Conservation (phyloP, 1,140 invertebrate species). For the Drosophila suzukii region DNA sequence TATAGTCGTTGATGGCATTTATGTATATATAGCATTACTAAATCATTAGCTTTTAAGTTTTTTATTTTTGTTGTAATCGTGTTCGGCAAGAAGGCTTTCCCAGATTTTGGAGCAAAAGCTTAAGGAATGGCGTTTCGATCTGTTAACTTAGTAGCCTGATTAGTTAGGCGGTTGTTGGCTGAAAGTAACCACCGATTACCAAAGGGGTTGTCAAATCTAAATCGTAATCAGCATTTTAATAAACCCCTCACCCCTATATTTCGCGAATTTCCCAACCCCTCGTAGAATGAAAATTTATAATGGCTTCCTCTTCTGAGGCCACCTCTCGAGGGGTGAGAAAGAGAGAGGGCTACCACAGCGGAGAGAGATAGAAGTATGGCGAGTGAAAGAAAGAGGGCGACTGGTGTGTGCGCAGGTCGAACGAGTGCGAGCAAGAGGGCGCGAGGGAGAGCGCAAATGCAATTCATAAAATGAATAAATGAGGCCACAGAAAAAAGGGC, state of each 20-base stretch:
- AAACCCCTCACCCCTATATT: slow-evolving; percentile 25
- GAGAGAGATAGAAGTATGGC: neutral
- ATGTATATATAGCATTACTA: too few species aligned
- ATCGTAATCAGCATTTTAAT: slow-evolving; percentile 64
- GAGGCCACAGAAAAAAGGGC: slow-evolving; percentile 23
- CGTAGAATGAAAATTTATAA: slow-evolving; percentile 58
- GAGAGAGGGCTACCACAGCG: slow-evolving; percentile 6
- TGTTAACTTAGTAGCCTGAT: neutral
- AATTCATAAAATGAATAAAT: slow-evolving; percentile 79
- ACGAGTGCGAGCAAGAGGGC: slow-evolving; percentile 35
- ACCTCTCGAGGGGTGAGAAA: slow-evolving; percentile 8
- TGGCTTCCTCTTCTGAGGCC: slow-evolving; percentile 61
- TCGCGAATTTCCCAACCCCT: slow-evolving; percentile 2
- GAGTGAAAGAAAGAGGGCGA: slow-evolving; percentile 22
- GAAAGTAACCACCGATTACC: slow-evolving; percentile 3
- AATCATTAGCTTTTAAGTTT: neutral
- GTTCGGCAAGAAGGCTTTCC: neutral
- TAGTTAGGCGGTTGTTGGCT: neutral
- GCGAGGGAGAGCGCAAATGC: slow-evolving; percentile 68
- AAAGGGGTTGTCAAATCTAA: slow-evolving; percentile 2
- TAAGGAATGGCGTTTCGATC: neutral
- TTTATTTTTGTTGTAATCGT: neutral
- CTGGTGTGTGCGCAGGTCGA: slow-evolving; percentile 29
- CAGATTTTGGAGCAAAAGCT: too few species aligned
- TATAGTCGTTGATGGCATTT: too few species aligned